Evolutionary conservation across 1,140 invertebrate genomes (phyloP).

Genomic region (Neodiprion fabricii): DNA sequence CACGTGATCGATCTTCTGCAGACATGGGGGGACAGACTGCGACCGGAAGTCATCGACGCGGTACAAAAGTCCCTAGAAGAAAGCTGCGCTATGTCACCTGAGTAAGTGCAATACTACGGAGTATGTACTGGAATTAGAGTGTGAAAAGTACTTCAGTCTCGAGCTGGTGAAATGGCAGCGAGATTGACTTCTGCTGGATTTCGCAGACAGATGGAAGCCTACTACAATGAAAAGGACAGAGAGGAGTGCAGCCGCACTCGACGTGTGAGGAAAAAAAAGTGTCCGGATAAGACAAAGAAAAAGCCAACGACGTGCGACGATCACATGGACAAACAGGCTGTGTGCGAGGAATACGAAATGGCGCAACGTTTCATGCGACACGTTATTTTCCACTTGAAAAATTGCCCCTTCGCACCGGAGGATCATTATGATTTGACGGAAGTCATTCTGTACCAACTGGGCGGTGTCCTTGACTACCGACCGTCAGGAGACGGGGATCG

Average conservation of each 20-base stretch:
- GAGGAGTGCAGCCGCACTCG: neutral
- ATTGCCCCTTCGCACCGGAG: slow-evolving; percentile 36
- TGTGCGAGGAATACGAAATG: slow-evolving; percentile 45
- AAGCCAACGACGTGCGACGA: slow-evolving; percentile 19
- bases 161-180: neutral
- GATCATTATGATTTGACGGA: slow-evolving; percentile 48
- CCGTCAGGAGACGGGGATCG: slow-evolving; percentile 40
- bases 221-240: slow-evolving; percentile 12
- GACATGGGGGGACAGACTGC: slow-evolving; percentile 34
- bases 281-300: neutral
- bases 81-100: slow-evolving; percentile 47
- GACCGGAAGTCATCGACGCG: slow-evolving; percentile 43
- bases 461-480: slow-evolving; percentile 34
- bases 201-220: slow-evolving; percentile 45
- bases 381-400: slow-evolving; percentile 41
- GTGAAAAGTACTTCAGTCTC: neutral
- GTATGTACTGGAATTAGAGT: neutral
- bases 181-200: slow-evolving; percentile 11
- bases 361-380: slow-evolving; percentile 51
- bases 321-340: slow-evolving; percentile 37
- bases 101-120: slow-evolving; percentile 41
- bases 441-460: slow-evolving; percentile 43
- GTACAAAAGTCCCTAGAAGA: slow-evolving; percentile 46
- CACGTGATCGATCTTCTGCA: slow-evolving; percentile 41
- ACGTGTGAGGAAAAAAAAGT: neutral